Evolutionary conservation across 35 echinoderm and acorn worm species (phyloP), one percentile per base, ranked within the genome.

Genomic region (Eucidaris tribuloides): DNA sequence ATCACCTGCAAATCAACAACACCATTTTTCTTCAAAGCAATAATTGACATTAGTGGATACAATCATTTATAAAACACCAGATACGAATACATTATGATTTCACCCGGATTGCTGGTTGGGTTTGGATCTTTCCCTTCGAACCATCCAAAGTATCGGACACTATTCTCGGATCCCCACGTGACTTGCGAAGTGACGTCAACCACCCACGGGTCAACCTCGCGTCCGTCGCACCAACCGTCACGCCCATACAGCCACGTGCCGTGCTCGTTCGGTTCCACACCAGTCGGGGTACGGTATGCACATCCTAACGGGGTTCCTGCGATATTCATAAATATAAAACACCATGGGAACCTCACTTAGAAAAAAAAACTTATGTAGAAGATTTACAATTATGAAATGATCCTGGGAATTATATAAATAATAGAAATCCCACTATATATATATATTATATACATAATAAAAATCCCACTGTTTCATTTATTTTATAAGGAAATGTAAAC

Each of bases 181-280:
- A 89, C 13, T 30, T 94, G 76, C 3, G 77, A 42, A 3, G 92
- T 94, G 33, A 94, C 56, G 24, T 94, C 86, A 9, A 94, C 56
- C 5, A 90, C 82, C 92, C 92, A 94, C 1, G 92, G 92, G 56
- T 94, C 92, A 14, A 94, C 92, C 62, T 94, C 81, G 18, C 92
- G 65, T 5, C 92, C 92, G 33, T 94, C 87, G 42, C 92, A 94
- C 92, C 92, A 94, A 54, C 92, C 92, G 36, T 94, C 87, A 4
- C 92, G 82, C 29, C 92, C 92, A 62, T 94, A 94, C n/a, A 94
- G 74, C 92, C 92, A 94, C 0, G 92, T 94, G 5, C 92, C 92
- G 40, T 94, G 92, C 52, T 94, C 92, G 43, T 94, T 94, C 22
- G 92, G 92, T 65, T 94, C 92, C 17, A 94, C 92, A 5, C 92